These are phyloP conservation scores for Melanerpes formicivorus DNA, from an alignment of 2,113 vertebrate genomes.

Conservation along the genomic window DNA sequence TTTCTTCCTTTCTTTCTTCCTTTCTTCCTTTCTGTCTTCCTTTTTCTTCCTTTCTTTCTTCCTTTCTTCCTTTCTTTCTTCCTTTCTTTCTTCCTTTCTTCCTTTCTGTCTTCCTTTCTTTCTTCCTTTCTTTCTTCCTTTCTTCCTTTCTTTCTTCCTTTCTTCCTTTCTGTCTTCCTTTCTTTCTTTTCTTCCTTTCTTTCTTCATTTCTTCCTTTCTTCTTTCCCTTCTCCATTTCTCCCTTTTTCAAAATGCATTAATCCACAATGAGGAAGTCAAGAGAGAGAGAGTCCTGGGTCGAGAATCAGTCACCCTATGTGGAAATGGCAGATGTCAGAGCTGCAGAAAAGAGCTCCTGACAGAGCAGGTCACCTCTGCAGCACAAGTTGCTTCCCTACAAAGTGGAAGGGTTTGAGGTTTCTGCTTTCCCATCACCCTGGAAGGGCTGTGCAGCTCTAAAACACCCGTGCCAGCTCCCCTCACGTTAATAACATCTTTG, in stretches of 20 bases:
- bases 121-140: too few species aligned
- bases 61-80: too few species aligned
- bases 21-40: too few species aligned
- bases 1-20: too few species aligned
- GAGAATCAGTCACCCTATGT: not conserved
- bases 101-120: too few species aligned
- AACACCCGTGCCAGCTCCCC: not conserved
- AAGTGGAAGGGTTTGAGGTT: not conserved
- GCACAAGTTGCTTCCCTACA: not conserved
- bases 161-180: too few species aligned
- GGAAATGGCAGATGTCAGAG: not conserved
- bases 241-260: not conserved
- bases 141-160: too few species aligned
- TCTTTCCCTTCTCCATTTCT: not conserved
- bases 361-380: not conserved
- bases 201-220: not conserved
- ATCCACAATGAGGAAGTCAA: not conserved
- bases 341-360: not conserved
- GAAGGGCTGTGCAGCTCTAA: not conserved
- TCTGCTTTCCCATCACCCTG: not conserved
- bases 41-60: too few species aligned
- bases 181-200: too few species aligned
- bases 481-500: constrained; percentile 28
- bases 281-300: not conserved
- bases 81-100: too few species aligned